These are phyloP conservation scores for Protaetia brevitarsis DNA, from an alignment of 1,140 invertebrate genomes.

Conservation along the genomic window DNA sequence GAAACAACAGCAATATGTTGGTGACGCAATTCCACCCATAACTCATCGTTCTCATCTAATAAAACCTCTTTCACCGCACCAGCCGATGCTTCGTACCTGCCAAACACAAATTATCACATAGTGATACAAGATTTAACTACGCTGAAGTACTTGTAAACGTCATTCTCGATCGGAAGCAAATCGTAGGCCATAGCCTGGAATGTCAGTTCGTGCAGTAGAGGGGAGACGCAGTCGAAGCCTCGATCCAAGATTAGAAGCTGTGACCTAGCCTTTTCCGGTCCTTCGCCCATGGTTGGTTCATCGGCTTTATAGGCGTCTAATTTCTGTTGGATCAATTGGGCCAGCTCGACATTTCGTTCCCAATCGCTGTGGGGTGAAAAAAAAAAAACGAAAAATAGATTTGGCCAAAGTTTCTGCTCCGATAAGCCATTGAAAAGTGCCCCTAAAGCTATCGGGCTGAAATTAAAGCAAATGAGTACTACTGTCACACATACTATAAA, in stretches of 20 bases:
- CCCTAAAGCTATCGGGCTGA: too few species aligned
- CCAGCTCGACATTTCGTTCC: conserved; percentile 95
- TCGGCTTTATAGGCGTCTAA: conserved; percentile 99
- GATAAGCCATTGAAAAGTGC: too few species aligned
- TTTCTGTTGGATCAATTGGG: conserved; percentile 97
- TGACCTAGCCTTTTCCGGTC: conserved; percentile 91
- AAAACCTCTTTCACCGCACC: conserved; percentile 93
- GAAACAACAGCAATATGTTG: conserved; percentile 99
- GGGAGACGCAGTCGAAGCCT: conserved; percentile 97
- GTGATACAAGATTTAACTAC: too few species aligned
- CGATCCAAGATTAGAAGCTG: conserved; percentile 96
- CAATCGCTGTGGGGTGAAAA: too few species aligned
- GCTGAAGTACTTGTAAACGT: conserved; percentile 99
- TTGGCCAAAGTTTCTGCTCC: too few species aligned
- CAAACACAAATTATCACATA: too few species aligned
- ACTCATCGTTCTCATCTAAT: conserved; percentile 98
- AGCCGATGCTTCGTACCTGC: conserved; percentile 82
- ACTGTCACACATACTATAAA: too few species aligned
- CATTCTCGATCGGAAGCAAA: conserved; percentile 96
- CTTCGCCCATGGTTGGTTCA: conserved; percentile 99
- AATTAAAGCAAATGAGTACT: too few species aligned
- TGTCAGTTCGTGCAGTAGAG: conserved; percentile 95
- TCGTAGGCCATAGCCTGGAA: conserved; percentile 99
- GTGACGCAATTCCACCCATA: conserved; percentile 97
- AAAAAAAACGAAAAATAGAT: too few species aligned